These are phyloP conservation scores for Aphidius colemani DNA, from an alignment of 2,888 invertebrate species.

Conservation along the genomic window DNA sequence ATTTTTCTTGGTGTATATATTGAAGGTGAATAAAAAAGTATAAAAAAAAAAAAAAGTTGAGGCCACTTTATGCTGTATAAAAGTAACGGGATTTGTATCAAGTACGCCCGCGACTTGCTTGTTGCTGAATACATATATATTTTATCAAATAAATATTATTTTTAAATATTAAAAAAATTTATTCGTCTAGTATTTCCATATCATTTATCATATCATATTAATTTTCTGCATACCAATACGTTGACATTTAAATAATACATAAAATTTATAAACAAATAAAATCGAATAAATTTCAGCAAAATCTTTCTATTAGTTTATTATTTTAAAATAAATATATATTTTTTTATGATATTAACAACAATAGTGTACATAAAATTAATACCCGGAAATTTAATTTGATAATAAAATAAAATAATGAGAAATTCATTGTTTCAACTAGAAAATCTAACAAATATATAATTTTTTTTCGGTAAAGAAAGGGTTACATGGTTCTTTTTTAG, in stretches of 20 bases:
- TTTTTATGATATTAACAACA: not conserved
- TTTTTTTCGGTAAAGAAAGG: too few species aligned
- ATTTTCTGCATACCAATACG: not conserved
- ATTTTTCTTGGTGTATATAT: not conserved
- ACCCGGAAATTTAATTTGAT: constrained; percentile 1
- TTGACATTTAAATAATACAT: too few species aligned
- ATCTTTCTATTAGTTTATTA: not conserved
- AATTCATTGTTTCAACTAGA: too few species aligned
- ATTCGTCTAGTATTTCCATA: constrained; percentile 34
- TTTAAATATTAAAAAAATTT: constrained; percentile 14
- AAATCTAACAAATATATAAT: too few species aligned
- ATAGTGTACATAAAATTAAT: not conserved
- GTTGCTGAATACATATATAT: not conserved
- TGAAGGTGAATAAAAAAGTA: not conserved
- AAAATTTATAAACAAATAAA: too few species aligned
- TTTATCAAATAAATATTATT: too few species aligned
- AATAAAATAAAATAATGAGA: too few species aligned
- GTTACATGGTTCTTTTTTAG: too few species aligned
- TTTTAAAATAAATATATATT: not conserved
- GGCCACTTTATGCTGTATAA: constrained; percentile 39
- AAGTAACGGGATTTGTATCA: constrained; percentile 36
- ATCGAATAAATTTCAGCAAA: too few species aligned
- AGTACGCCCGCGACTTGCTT: constrained; percentile 18
- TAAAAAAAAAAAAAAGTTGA: constrained; percentile 25
- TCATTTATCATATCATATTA: constrained; percentile 11